Evolutionary conservation across 2,113 vertebrate genomes (phyloP).

Genomic region (Onychorhynchus coronatus): DNA sequence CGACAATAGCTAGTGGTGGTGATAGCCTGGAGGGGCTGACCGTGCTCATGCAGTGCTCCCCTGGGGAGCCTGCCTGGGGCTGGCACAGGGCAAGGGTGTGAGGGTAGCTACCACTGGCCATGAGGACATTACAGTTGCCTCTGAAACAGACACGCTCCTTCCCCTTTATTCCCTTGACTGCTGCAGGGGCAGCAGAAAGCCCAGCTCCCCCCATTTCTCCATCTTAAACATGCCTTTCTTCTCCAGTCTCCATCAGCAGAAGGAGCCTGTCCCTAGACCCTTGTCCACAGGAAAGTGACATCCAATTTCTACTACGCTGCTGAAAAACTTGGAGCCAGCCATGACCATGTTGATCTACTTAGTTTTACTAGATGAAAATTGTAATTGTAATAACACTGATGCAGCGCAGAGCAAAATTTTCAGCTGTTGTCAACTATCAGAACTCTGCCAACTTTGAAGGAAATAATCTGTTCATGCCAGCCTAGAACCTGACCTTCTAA

Average conservation of each 20-base stretch:
- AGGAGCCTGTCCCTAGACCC: neutral
- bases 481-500: neutral
- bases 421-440: slow-evolving; percentile 5
- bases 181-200: neutral
- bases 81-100: accelerated
- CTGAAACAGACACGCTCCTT: neutral
- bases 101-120: accelerated
- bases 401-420: neutral
- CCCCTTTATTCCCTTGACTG: neutral
- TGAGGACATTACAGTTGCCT: neutral
- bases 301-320: slow-evolving; percentile 10
- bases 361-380: slow-evolving; percentile 10
- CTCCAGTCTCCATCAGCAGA: neutral
- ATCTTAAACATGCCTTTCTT: neutral
- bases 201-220: neutral
- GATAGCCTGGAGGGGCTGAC: neutral
- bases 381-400: neutral
- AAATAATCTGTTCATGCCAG: neutral
- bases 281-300: neutral
- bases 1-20: neutral
- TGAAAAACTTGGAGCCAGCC: neutral
- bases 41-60: accelerated
- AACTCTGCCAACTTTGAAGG: neutral
- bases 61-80: neutral
- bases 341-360: neutral